phyloP scores from a whole-genome alignment of 2,113 vertebrate genomes.

The Solea solea region DNA sequence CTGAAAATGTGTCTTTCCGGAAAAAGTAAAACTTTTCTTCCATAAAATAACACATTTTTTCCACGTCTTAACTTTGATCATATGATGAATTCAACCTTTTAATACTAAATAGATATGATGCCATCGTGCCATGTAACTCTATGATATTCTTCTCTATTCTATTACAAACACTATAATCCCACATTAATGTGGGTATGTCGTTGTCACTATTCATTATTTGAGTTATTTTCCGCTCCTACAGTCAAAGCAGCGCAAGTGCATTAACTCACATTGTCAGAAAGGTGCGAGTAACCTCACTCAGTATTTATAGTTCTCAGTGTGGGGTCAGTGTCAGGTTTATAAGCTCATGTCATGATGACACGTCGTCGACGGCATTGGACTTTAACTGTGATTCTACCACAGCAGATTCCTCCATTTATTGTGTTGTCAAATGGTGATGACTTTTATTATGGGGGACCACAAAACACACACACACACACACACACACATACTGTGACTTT shows the following conservation, averaged over 20 bases:
- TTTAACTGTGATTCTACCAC: slow-evolving; percentile 19
- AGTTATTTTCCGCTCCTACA: neutral
- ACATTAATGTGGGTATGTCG: too few relatives aligned
- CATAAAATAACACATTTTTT: too few relatives aligned
- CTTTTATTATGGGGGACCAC: neutral
- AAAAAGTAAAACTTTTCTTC: too few relatives aligned
- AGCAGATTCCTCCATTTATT: neutral
- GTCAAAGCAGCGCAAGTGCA: neutral
- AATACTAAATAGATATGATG: too few relatives aligned
- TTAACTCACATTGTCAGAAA: slow-evolving; percentile 6
- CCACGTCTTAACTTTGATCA: too few relatives aligned
- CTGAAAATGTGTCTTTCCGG: too few relatives aligned
- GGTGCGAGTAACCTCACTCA: slow-evolving; percentile 11
- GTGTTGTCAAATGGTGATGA: slow-evolving; percentile 17
- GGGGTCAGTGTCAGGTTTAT: slow-evolving; percentile 27
- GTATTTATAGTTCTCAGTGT: slow-evolving; percentile 42
- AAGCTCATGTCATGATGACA: slow-evolving; percentile 43
- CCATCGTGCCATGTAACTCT: too few relatives aligned
- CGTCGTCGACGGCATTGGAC: slow-evolving; percentile 4
- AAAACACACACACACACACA: slow-evolving; percentile 4
- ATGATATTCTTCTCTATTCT: too few relatives aligned
- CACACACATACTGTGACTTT: neutral
- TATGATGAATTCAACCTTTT: too few relatives aligned
- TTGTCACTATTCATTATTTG: neutral
- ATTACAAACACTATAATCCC: too few relatives aligned